These are phyloP conservation scores for Apogon hyalosoma DNA, from an alignment of 2,797 vertebrate genomes.

Conservation along the genomic window DNA sequence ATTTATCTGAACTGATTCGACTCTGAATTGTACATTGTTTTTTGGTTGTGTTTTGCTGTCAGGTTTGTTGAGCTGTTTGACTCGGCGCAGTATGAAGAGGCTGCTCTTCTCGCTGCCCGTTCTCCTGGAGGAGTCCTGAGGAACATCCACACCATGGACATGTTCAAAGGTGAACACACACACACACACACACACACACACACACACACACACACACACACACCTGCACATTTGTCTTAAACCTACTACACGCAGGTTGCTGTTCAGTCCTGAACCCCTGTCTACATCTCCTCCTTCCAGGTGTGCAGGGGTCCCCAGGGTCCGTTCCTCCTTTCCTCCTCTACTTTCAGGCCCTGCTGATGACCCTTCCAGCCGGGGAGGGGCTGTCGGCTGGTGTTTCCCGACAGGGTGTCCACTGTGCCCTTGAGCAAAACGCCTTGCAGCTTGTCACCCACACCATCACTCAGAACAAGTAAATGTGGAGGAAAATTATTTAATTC, in stretches of 20 bases:
- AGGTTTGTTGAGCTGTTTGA: slow-evolving; percentile 85
- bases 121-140: slow-evolving; percentile 83
- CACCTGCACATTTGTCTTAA: too few species aligned
- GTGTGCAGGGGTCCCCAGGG: slow-evolving; percentile 44
- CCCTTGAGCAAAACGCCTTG: slow-evolving; percentile 74
- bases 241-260: background rate
- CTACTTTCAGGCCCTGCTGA: slow-evolving; percentile 83
- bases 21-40: too few species aligned
- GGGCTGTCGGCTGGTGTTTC: slow-evolving; percentile 74
- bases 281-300: slow-evolving; percentile 15
- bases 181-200: background rate
- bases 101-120: slow-evolving; percentile 79
- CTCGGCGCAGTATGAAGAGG: slow-evolving; percentile 79
- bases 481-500: too few species aligned
- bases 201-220: slow-evolving; percentile 11
- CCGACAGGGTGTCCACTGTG: slow-evolving; percentile 76
- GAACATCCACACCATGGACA: slow-evolving; percentile 79
- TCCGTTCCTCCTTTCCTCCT: slow-evolving; percentile 75
- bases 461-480: slow-evolving; percentile 83
- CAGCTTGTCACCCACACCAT: slow-evolving; percentile 82
- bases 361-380: slow-evolving; percentile 56
- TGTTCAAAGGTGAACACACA: slow-evolving; percentile 53
- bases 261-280: background rate
- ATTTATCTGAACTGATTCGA: background rate
- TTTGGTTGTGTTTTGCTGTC: background rate